Evolutionary conservation across 2,797 vertebrate genomes (phyloP).

Genomic region (Xiphophorus birchmanni): DNA sequence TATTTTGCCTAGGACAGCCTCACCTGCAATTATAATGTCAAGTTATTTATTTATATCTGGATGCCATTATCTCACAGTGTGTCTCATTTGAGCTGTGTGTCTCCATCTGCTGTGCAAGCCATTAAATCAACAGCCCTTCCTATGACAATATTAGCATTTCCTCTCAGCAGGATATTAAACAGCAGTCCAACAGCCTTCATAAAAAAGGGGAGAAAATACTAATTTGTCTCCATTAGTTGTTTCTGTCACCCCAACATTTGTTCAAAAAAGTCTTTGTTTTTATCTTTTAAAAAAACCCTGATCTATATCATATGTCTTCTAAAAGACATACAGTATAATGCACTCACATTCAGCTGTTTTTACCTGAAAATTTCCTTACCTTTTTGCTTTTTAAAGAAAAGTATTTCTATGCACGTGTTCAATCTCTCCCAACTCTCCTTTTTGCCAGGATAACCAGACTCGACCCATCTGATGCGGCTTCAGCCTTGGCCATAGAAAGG

Average conservation of each 20-base stretch:
- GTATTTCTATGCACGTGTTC: neutral
- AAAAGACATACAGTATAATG: neutral
- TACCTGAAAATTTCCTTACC: neutral
- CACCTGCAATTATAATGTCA: slow-evolving; percentile 55
- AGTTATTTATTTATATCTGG: slow-evolving; percentile 57
- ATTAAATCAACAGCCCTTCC: slow-evolving; percentile 58
- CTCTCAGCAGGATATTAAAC: slow-evolving; percentile 30
- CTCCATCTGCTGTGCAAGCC: slow-evolving; percentile 59
- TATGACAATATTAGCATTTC: slow-evolving; percentile 45
- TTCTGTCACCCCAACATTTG: slow-evolving; percentile 10
- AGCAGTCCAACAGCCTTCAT: slow-evolving; percentile 37
- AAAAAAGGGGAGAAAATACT: slow-evolving; percentile 13
- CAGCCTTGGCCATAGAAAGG: slow-evolving; percentile 50
- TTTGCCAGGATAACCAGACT: slow-evolving; percentile 51
- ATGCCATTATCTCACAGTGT: slow-evolving; percentile 42
- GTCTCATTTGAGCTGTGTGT: slow-evolving; percentile 40
- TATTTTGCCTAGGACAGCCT: slow-evolving; percentile 26
- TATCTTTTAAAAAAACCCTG: neutral
- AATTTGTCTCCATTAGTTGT: slow-evolving; percentile 24
- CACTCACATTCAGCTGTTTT: neutral
- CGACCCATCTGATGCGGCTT: slow-evolving; percentile 47
- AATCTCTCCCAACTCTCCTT: slow-evolving; percentile 24
- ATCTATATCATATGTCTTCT: neutral
- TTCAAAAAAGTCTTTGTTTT: slow-evolving; percentile 15
- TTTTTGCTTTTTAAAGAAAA: neutral